These are phyloP conservation scores for Gymnodraco acuticeps DNA, from an alignment of 2,797 vertebrate species.

Conservation along the genomic window DNA sequence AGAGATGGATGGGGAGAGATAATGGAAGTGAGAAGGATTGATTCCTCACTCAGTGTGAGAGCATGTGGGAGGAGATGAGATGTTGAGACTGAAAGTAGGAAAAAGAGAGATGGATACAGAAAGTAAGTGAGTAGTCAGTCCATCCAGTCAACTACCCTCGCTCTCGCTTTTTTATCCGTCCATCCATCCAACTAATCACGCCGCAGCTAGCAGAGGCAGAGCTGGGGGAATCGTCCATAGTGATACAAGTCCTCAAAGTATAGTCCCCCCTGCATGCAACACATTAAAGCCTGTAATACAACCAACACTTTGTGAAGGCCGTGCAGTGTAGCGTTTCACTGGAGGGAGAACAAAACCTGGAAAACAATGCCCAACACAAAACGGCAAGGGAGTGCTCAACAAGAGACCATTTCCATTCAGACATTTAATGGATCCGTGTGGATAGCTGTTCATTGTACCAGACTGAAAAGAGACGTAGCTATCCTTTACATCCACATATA, in stretches of 20 bases:
- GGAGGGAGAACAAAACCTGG: constrained; percentile 36
- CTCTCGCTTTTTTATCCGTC: constrained; percentile 22
- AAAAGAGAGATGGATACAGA: constrained; percentile 60
- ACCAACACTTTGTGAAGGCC: constrained; percentile 14
- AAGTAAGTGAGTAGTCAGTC: constrained; percentile 59
- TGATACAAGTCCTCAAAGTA: constrained; percentile 13
- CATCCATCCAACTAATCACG: constrained; percentile 1
- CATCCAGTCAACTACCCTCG: constrained; percentile 54
- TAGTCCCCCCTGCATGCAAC: constrained; percentile 14
- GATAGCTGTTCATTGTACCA: constrained; percentile 5
- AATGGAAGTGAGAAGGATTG: constrained; percentile 80
- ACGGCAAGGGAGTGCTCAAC: constrained; percentile 17
- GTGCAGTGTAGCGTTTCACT: constrained; percentile 1
- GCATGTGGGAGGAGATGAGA: constrained; percentile 80
- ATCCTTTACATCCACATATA: constrained; percentile 7
- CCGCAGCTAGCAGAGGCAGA: constrained; percentile 21
- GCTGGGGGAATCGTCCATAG: constrained; percentile 10
- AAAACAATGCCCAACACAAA: constrained; percentile 16
- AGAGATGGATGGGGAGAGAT: constrained; percentile 69
- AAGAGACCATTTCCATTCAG: constrained; percentile 12
- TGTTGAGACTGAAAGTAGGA: constrained; percentile 66
- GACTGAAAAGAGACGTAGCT: constrained; percentile 19
- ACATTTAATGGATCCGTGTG: constrained; percentile 4
- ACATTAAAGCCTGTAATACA: constrained; percentile 18
- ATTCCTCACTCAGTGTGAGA: constrained; percentile 79